Evolutionary conservation across 2,797 vertebrate species (phyloP).

Genomic region (Enteromius anoplus): DNA sequence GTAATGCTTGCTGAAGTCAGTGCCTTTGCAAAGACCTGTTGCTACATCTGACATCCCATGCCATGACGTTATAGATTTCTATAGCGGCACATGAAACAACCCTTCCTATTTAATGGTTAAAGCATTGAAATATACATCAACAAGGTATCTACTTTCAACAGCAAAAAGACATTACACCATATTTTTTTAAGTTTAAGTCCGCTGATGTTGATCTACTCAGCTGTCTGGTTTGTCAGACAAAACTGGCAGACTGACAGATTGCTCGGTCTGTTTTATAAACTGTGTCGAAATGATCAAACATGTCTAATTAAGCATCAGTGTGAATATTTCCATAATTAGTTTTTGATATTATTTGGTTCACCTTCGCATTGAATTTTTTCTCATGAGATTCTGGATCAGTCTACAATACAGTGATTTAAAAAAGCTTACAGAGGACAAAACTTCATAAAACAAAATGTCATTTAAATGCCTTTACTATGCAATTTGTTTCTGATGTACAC

Average conservation of each 20-base stretch:
- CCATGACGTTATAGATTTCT: not conserved
- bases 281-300: not conserved
- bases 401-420: not conserved
- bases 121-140: not conserved
- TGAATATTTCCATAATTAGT: not conserved
- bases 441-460: not conserved
- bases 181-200: too few relatives aligned
- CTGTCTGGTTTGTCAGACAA: too few relatives aligned
- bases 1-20: not conserved
- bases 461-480: not conserved
- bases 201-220: too few relatives aligned
- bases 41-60: not conserved
- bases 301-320: not conserved
- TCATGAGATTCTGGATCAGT: not conserved
- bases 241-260: too few relatives aligned
- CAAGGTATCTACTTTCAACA: too few relatives aligned
- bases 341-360: too few relatives aligned
- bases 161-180: too few relatives aligned
- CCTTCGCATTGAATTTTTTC: too few relatives aligned
- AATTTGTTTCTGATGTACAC: not conserved
- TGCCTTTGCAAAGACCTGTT: not conserved
- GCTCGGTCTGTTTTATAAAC: too few relatives aligned
- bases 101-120: not conserved
- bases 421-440: not conserved
- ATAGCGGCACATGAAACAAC: not conserved